Evolutionary conservation across 2,888 invertebrate species (phyloP), one percentile per base, ranked within the genome.

Genomic region (Ceraclea dissimilis): DNA sequence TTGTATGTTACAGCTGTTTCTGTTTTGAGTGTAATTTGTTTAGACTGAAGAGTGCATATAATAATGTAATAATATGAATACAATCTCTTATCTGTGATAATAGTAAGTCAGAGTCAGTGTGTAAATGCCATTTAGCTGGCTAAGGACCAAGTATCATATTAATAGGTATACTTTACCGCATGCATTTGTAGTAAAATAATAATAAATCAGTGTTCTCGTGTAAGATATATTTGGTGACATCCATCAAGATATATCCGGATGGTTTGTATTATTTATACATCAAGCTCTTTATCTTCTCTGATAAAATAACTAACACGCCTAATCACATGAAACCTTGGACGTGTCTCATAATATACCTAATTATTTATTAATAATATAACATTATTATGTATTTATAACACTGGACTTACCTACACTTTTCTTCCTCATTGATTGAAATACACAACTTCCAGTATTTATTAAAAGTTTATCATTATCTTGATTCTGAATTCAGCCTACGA

Each of bases 231-330:
- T 54, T 44, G 51, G 18, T 20, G 49, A 44, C 50, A 43, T 39
- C 16, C 44, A 55, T 21, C 22, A 55, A 33, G 49, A 31, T 22
- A n/a, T n/a, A 50, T 55, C 54, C 55, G 55, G 21, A 54, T 54
- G 57, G 57, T 57, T 57, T 33, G 57, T 57, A 57, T 54, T 51
- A 39, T 39, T n/a, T n/a, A 39, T 39, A 39, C 16, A 39, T 39
- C 13, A 4, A 39, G 2, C 39, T 31, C 31, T 39, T 4, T 26
- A 26, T 26, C 26, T 26, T 4, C 26, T 26, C 4, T 26, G 10
- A 10, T 26, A 4, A 26, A 26, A 26, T 21, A 57, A 52, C 49
- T 44, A 43, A 52, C 52, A 56, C 52, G 21, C 49, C n/a, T 16
- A 22, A 26, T 26, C 43, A 34, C 21, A 46, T 19, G 22, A 22